Evolutionary conservation across 2,113 vertebrate genomes (phyloP).

Genomic region (Melanerpes aurifrons): DNA sequence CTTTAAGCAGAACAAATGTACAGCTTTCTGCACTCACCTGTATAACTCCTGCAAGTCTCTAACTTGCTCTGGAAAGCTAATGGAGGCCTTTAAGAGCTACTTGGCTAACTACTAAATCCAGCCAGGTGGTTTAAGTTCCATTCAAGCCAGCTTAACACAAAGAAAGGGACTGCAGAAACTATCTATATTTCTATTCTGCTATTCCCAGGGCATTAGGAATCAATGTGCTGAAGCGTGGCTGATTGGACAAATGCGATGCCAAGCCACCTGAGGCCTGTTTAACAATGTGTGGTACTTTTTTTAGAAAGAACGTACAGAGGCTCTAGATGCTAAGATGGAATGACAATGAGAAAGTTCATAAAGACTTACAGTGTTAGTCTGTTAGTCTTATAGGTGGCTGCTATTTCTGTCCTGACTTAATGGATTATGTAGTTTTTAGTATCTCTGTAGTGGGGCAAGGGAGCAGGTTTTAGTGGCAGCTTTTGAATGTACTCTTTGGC

Average conservation of each 20-base stretch:
- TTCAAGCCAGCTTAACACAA: background rate
- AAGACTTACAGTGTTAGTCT: background rate
- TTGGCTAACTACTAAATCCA: background rate
- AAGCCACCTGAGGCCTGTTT: background rate
- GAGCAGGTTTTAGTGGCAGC: background rate
- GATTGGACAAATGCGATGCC: background rate
- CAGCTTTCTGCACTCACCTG: background rate
- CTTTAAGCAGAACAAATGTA: background rate
- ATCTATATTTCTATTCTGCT: background rate
- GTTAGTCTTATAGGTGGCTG: background rate
- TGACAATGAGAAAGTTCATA: accelerated
- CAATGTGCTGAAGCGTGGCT: background rate
- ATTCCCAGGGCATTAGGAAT: background rate
- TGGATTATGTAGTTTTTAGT: background rate
- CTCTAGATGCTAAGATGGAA: background rate
- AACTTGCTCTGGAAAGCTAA: background rate
- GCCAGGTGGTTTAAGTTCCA: background rate
- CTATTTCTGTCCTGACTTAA: background rate
- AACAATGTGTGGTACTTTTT: accelerated
- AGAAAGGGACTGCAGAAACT: background rate
- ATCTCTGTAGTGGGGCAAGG: background rate
- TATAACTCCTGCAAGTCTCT: background rate
- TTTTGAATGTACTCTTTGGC: background rate
- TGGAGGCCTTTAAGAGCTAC: background rate
- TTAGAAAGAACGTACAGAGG: background rate